phyloP scores from a whole-genome alignment of 2,888 invertebrate species.

The Raillietiella orientalis region DNA sequence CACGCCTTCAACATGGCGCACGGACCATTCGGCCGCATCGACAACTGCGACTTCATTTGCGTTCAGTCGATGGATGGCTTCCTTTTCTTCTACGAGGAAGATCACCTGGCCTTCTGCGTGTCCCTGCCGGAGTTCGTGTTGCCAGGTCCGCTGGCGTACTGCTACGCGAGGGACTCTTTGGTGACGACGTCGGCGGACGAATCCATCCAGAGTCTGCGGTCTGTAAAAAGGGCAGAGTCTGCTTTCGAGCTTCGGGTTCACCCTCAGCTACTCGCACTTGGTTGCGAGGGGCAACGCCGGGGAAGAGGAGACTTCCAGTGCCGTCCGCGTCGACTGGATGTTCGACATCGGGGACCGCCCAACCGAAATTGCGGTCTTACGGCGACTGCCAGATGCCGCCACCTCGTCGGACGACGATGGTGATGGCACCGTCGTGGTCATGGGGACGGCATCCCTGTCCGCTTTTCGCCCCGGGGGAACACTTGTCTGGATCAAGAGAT shows the following conservation, averaged over 20 bases:
- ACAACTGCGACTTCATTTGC: slow-evolving; percentile 52
- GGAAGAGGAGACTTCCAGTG: slow-evolving; percentile 26
- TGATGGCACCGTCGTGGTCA: slow-evolving; percentile 35
- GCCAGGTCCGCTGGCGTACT: slow-evolving; percentile 52
- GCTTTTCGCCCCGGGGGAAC: slow-evolving; percentile 44
- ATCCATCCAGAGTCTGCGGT: slow-evolving; percentile 60
- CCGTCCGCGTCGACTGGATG: too few relatives aligned
- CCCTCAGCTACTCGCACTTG: too few relatives aligned
- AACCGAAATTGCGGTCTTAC: slow-evolving; percentile 25
- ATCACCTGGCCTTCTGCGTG: slow-evolving; percentile 50
- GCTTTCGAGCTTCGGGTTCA: neutral
- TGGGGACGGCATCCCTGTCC: slow-evolving; percentile 55
- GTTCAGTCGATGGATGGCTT: slow-evolving; percentile 68
- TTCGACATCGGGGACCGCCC: slow-evolving; percentile 49
- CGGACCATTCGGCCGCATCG: slow-evolving; percentile 34
- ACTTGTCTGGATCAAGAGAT: slow-evolving; percentile 43
- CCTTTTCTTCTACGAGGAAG: slow-evolving; percentile 69
- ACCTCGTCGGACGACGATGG: too few relatives aligned
- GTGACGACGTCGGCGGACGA: slow-evolving; percentile 46
- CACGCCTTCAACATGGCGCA: slow-evolving; percentile 39
- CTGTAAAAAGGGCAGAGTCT: too few relatives aligned
- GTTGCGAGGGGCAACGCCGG: slow-evolving; percentile 13
- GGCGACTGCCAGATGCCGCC: slow-evolving; percentile 18
- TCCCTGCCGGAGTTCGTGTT: slow-evolving; percentile 42
- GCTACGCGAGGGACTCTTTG: slow-evolving; percentile 49